Base-by-base conservation (phyloP, 1,140 invertebrate species). In the Lordiphosa stackelbergi region DNA sequence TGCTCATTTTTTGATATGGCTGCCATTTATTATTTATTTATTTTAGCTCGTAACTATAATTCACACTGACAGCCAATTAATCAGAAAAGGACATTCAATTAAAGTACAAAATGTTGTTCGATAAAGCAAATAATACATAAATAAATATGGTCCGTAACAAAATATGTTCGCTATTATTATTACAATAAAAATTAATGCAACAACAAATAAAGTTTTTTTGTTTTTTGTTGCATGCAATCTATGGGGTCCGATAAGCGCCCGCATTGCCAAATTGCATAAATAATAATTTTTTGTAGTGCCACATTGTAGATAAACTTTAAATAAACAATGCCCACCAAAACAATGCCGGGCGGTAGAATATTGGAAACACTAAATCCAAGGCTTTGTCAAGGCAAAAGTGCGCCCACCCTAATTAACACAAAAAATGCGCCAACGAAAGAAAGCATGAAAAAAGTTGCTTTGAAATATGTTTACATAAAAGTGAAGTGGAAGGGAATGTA, bases 31-130 rank as follows among this genome's bases (percentile, higher is more conserved):
- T 83, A 77, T 72, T 77, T 83, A 71, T 81, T 81, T 78, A 66
- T 69, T 69, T 71, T 84, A 55, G 60, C 51, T 57, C 53, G 62
- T 54, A 65, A 65, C 65, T 66, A 85, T 85, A 85, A 79, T 78
- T 85, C 74, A 85, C 41, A 52, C 62, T 68, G 81, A 69, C 72
- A 75, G 71, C 81, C 74, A 85, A 85, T 85, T 85, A 85, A 85
- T 85, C 81, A 85, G 72, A 69, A 83, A 73, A 75, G 74, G 74
- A 85, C 74, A 73, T 85, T 85, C 81, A 85, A 85, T 85, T 85
- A 85, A 79, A 84, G 66, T 63, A 69, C 72, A 83, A 83, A 73
- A 81, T 83, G 66, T 63, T 64, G 55, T 52, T 48, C 19, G 46
- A 24, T 31, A 53, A 68, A 68, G 64, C 56, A 60, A 42, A 37